A percentile compares a stretch with the other conserved stretches of the same genome.
These are phyloP conservation scores for Myrmecobius fasciatus DNA, from an alignment of 2,113 vertebrate genomes.

Conservation along the genomic window DNA sequence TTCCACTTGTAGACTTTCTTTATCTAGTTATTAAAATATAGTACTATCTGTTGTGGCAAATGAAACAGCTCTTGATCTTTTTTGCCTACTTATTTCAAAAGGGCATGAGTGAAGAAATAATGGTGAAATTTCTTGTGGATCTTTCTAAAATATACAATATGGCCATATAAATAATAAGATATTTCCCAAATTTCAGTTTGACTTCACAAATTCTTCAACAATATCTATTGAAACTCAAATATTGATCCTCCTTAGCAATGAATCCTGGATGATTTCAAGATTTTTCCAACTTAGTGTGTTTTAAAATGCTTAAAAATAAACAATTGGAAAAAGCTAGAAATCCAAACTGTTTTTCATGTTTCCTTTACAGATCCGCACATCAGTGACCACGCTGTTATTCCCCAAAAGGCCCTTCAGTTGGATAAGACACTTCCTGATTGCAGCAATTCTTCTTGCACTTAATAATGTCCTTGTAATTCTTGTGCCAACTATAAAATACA, in stretches of 20 bases:
- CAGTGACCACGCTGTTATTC: constrained; percentile 92
- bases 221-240: neutral
- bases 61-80: constrained; percentile 71
- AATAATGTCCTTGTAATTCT: constrained; percentile 96
- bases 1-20: constrained; percentile 24
- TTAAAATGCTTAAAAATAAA: constrained; percentile 31
- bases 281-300: neutral
- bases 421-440: constrained; percentile 93
- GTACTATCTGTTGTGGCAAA: constrained; percentile 45
- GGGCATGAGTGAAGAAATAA: constrained; percentile 33
- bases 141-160: neutral
- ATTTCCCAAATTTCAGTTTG: neutral
- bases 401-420: constrained; percentile 94
- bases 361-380: constrained; percentile 92
- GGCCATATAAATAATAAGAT: neutral
- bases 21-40: constrained; percentile 45
- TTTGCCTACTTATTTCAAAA: constrained; percentile 65
- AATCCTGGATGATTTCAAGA: neutral
- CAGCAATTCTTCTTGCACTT: constrained; percentile 88
- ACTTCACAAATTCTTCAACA: neutral
- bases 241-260: neutral
- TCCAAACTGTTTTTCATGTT: constrained; percentile 54
- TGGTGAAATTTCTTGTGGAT: constrained; percentile 5
- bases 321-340: neutral
- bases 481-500: constrained; percentile 97